phyloP scores from a whole-genome alignment of 1,140 invertebrate genomes.

The Epicauta chinensis region DNA sequence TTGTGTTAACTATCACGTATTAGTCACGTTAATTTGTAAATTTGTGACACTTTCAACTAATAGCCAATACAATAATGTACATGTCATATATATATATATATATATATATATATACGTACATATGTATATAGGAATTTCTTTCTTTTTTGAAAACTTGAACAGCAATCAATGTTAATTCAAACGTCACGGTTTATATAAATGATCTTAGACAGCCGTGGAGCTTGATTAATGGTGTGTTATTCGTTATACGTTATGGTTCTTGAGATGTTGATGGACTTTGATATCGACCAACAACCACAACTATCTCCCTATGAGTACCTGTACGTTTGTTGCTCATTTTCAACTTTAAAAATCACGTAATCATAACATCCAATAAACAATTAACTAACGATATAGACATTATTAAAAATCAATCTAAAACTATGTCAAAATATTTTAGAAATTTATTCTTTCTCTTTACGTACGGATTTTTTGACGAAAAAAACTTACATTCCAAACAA shows the following conservation, averaged over 20 bases:
- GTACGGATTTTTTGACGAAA: slow-evolving; percentile 2
- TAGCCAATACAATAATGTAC: slow-evolving; percentile 28
- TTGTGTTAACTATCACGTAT: slow-evolving; percentile 3
- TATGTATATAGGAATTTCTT: no score
- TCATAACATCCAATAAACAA: neutral
- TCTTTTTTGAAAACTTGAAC: slow-evolving; percentile 27
- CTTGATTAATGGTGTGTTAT: slow-evolving; percentile 38
- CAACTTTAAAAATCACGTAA: neutral
- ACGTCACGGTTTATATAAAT: slow-evolving; percentile 41
- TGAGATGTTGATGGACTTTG: slow-evolving; percentile 27
- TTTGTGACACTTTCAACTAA: slow-evolving; percentile 16
- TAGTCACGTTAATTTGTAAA: slow-evolving; percentile 8
- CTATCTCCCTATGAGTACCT: neutral
- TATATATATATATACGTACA: no score
- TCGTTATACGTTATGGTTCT: slow-evolving; percentile 27
- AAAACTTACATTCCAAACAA: slow-evolving; percentile 32
- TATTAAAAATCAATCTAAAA: slow-evolving; percentile 6
- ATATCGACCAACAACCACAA: slow-evolving; percentile 3
- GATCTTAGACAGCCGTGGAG: slow-evolving; percentile 35
- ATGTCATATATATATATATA: slow-evolving; percentile 12
- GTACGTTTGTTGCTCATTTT: neutral
- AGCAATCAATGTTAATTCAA: slow-evolving; percentile 42
- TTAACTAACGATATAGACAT: neutral
- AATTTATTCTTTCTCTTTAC: no score
- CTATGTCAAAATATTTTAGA: slow-evolving; percentile 26